Base-by-base conservation (phyloP, 2,888 invertebrate species). In the Orgyia antiqua region DNA sequence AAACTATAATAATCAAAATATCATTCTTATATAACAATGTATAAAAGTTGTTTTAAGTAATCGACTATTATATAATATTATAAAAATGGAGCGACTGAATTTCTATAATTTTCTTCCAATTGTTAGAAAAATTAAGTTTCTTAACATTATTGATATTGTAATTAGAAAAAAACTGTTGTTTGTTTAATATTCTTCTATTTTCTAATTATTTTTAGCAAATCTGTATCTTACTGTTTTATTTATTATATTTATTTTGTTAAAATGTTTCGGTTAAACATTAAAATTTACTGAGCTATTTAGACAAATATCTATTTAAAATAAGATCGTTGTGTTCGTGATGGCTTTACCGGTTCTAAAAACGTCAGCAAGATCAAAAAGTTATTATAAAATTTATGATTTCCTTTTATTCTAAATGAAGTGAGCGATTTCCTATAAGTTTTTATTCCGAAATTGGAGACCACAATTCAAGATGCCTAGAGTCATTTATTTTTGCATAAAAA, bases 61-160 rank as follows among this genome's bases (percentile, higher is more conserved):
- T n/a, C n/a, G n/a, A n/a, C n/a, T n/a, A n/a, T n/a, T n/a, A 35
- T 32, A 21, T 38, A 27, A 33, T 7, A 33, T 26, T 41, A 28
- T 36, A 18, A 28, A 35, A 36, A 45, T 17, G 39, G 42, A 45
- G 52, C 40, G 49, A 52, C 42, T 51, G 55, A 45, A 48, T 39
- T 45, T 33, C 37, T 36, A 29, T 37, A 13, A 13, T 50, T 50
- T 46, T 21, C 19, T 17, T 39, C 42, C 30, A 24, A 31, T 28
- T 18, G 32, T 36, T 38, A 37, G 33, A 31, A 36, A 33, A 28
- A 31, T 15, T 27, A 29, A 11, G 29, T 39, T 36, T 26, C 28
- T 4, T 20, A 31, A 24, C 2, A 18, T 18, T 23, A 4, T 23
- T n/a, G n/a, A n/a, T n/a, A n/a, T n/a, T n/a, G n/a, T n/a, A n/a